These are phyloP conservation scores for Ichneumon xanthorius DNA, from an alignment of 2,888 invertebrate species.

Conservation along the genomic window DNA sequence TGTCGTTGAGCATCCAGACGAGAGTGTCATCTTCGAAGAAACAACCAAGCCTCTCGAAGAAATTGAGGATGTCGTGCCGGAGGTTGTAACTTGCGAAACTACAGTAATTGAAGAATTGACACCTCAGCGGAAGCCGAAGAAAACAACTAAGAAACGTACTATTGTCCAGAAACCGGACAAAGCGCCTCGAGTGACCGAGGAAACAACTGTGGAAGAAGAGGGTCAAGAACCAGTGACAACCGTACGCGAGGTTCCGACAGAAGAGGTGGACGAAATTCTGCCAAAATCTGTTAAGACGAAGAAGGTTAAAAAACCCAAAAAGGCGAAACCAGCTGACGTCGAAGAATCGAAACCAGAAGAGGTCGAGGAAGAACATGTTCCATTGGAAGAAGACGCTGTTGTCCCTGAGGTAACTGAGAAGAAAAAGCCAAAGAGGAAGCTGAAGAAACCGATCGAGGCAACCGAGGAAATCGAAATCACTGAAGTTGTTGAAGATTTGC, in stretches of 20 bases:
- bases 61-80: constrained; percentile 68
- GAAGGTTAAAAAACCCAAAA: constrained; percentile 64
- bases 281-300: constrained; percentile 27
- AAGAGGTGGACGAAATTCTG: constrained; percentile 72
- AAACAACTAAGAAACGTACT: constrained; percentile 80
- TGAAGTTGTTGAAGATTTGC: constrained; percentile 48
- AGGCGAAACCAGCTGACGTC: constrained; percentile 61
- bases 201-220: constrained; percentile 62
- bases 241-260: constrained; percentile 67
- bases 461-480: constrained; percentile 73
- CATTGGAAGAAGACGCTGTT: constrained; percentile 66
- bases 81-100: constrained; percentile 60
- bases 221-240: constrained; percentile 61
- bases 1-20: constrained; percentile 79
- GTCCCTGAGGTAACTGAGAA: constrained; percentile 64
- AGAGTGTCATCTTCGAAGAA: constrained; percentile 65
- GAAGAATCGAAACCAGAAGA: constrained; percentile 50
- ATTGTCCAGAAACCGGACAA: constrained; percentile 81
- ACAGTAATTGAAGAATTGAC: constrained; percentile 67
- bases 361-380: constrained; percentile 73
- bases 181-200: constrained; percentile 69
- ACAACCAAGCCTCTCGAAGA: constrained; percentile 62
- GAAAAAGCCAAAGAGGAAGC: constrained; percentile 67
- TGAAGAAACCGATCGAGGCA: constrained; percentile 72
- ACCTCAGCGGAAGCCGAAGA: constrained; percentile 77